Evolutionary conservation across 2,888 invertebrate species (phyloP), one percentile per base, ranked within the genome.

Genomic region (Cremastinae sp.): DNA sequence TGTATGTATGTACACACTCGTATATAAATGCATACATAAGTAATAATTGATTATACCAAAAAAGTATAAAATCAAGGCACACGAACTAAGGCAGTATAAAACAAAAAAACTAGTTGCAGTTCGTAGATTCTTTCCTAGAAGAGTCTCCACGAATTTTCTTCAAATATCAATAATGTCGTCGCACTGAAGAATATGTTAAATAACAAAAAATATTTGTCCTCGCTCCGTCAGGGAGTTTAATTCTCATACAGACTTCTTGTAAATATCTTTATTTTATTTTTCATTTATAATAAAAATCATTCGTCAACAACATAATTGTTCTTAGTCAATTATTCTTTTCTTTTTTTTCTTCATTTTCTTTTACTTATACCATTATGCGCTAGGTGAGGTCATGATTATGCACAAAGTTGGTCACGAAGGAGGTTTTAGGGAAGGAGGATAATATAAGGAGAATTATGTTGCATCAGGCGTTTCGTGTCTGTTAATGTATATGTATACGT

Each of bases 241-340:
- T 83, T 83, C 80, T 85, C 81, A 78, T 83, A 84, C 80, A 80
- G 83, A 86, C 83, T 88, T 89, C 88, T 89, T 90, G 89, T 90
- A 90, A 90, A 90, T 90, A 90, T 89, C 89, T 89, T 89, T 89
- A 89, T 87, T 87, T 86, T 85, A 85, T 89, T 89, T 89, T 88
- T 89, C 89, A 89, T 89, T 89, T 89, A 89, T 90, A 90, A 90
- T 89, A 89, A 90, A 90, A 90, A 90, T 89, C 89, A 90, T 90
- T 90, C 89, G 84, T 90, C 89, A 89, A 90, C 89, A 90, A 90
- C 89, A 88, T 89, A 90, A 90, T 90, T 88, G 88, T 89, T 87
- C 86, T 88, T 89, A 89, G 84, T 88, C 87, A 89, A 88, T 89
- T 87, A 81, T 84, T 82, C 82, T 85, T 86, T 83, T 66, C 59